Conservation (phyloP, 1,140 invertebrate species). For the Bathynomus jamesi region DNA sequence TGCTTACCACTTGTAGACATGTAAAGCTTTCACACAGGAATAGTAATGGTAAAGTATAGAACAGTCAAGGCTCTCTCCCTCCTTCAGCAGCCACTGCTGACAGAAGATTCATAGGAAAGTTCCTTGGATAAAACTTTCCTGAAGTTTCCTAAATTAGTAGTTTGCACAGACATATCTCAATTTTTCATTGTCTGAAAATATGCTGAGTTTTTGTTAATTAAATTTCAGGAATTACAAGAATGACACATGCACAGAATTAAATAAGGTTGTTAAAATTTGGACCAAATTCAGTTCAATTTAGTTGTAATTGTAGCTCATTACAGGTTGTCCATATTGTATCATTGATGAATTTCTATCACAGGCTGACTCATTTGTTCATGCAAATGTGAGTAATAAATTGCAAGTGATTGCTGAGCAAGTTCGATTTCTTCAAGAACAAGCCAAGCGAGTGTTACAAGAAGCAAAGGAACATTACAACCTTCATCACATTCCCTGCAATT, state of each 20-base stretch:
- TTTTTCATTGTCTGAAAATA: neutral
- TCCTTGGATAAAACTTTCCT: no score
- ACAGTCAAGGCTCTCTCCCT: no score
- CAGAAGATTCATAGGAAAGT: no score
- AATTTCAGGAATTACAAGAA: neutral
- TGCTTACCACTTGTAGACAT: no score
- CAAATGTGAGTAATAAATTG: constrained; percentile 55
- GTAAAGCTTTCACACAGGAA: no score
- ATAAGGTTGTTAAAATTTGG: neutral
- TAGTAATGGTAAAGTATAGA: no score
- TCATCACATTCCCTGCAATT: constrained; percentile 62
- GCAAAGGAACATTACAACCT: constrained; percentile 52
- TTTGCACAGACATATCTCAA: no score
- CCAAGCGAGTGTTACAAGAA: constrained; percentile 55
- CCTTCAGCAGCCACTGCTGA: no score
- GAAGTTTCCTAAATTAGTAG: no score
- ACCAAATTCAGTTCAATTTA: constrained; percentile 5
- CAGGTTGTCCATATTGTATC: neutral
- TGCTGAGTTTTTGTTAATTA: neutral
- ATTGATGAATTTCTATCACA: constrained; percentile 39
- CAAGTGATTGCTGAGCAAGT: constrained; percentile 62
- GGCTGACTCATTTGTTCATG: constrained; percentile 55
- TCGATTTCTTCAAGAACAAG: constrained; percentile 56
- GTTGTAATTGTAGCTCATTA: neutral
- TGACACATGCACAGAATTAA: neutral